phyloP scores from a whole-genome alignment of 2,888 invertebrate species.

The Spisula solida region DNA sequence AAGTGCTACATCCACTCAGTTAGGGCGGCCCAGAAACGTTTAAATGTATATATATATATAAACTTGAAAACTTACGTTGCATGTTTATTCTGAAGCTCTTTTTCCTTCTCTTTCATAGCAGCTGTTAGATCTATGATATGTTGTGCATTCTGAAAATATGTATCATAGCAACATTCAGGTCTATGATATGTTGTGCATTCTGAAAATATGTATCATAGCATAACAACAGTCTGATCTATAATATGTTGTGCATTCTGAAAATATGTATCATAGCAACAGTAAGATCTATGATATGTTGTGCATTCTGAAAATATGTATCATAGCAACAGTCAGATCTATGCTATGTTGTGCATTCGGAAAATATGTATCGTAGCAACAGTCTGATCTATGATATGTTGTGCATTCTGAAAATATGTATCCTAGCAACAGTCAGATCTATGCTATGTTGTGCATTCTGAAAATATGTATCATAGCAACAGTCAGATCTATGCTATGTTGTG shows the following conservation, averaged over 20 bases:
- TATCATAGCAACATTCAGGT: too few relatives aligned
- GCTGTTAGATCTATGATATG: slow-evolving; percentile 96
- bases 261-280: not conserved
- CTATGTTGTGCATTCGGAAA: slow-evolving; percentile 94
- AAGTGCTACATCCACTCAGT: too few relatives aligned
- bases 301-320: slow-evolving; percentile 92
- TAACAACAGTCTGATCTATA: slow-evolving; percentile 94
- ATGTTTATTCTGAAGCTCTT: slow-evolving; percentile 92
- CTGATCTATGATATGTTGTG: too few relatives aligned
- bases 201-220: slow-evolving; percentile 93
- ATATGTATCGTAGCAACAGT: not conserved
- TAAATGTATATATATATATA: too few relatives aligned
- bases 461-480: not conserved
- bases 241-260: slow-evolving; percentile 94
- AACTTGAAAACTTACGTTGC: slow-evolving; percentile 89
- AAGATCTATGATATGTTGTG: too few relatives aligned
- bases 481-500: too few relatives aligned
- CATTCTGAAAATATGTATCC: slow-evolving; percentile 93
- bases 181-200: too few relatives aligned
- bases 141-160: slow-evolving; percentile 91
- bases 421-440: slow-evolving; percentile 94
- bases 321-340: slow-evolving; percentile 94
- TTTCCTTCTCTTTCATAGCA: slow-evolving; percentile 94
- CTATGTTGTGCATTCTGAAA: slow-evolving; percentile 94
- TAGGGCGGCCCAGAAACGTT: too few relatives aligned